These are phyloP conservation scores for Isoperla grammatica DNA, from an alignment of 2,888 invertebrate genomes.

Conservation along the genomic window DNA sequence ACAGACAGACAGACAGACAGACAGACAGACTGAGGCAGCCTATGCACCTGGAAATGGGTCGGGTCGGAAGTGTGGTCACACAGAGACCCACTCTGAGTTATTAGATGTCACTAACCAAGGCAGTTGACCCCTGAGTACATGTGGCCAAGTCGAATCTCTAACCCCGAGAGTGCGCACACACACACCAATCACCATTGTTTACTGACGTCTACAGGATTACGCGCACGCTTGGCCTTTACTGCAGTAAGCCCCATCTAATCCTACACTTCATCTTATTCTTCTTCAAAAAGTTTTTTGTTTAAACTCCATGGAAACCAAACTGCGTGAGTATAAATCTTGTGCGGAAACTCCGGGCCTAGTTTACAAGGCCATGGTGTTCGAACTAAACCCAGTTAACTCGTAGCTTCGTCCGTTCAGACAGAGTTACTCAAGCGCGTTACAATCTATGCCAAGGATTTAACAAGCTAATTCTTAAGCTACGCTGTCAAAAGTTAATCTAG, in stretches of 20 bases:
- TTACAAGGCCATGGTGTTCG: too few species aligned
- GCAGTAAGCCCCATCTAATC: slow-evolving; percentile 10
- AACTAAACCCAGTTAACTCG: too few species aligned
- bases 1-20: too few species aligned
- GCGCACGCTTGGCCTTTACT: slow-evolving; percentile 10
- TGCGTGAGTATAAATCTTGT: too few species aligned
- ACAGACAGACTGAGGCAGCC: too few species aligned
- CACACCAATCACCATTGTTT: slow-evolving; percentile 12
- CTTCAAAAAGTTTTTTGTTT: slow-evolving; percentile 8
- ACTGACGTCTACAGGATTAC: slow-evolving; percentile 11
- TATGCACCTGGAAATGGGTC: not conserved
- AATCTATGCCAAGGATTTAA: too few species aligned
- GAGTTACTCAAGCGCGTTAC: too few species aligned
- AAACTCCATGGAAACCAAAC: not conserved
- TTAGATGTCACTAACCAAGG: slow-evolving; percentile 10
- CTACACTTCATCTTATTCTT: slow-evolving; percentile 18
- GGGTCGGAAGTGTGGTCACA: too few species aligned
- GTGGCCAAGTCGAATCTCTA: not conserved
- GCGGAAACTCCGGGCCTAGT: too few species aligned
- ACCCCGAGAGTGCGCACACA: not conserved
- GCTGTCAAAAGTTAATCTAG: too few species aligned
- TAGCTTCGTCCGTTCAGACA: too few species aligned
- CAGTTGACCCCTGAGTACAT: slow-evolving; percentile 6
- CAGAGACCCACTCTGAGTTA: slow-evolving; percentile 7
- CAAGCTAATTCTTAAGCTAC: too few species aligned